A percentile compares a stretch with the other conserved stretches of the same genome.
These are phyloP conservation scores for Bubo bubo DNA, from an alignment of 2,113 vertebrate genomes.

Conservation along the genomic window DNA sequence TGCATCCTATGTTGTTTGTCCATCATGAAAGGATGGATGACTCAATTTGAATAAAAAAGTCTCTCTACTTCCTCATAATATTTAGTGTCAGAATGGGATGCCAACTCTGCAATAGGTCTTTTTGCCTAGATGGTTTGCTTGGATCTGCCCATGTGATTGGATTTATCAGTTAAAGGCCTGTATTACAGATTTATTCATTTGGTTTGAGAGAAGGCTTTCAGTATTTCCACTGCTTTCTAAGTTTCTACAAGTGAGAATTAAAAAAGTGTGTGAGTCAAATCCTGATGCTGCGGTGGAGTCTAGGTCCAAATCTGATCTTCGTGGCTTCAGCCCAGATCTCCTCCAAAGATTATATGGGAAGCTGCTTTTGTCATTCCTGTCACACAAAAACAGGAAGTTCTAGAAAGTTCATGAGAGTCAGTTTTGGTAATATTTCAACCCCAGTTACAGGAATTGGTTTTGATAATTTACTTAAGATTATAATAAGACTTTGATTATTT, in stretches of 20 bases:
- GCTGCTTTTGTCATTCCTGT: neutral
- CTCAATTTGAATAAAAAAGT: neutral
- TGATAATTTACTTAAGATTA: neutral
- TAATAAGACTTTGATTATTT: neutral
- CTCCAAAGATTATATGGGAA: neutral
- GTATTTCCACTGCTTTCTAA: neutral
- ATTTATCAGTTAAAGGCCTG: neutral
- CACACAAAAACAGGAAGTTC: neutral
- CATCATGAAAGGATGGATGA: neutral
- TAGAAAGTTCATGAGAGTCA: neutral
- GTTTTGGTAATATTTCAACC: neutral
- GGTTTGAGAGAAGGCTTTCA: neutral
- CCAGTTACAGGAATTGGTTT: neutral
- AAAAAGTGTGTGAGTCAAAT: neutral
- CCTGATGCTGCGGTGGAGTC: neutral
- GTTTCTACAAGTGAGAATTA: neutral
- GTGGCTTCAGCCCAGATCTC: neutral
- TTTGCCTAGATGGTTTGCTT: neutral
- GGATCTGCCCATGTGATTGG: neutral
- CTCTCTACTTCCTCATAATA: neutral
- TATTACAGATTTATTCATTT: neutral
- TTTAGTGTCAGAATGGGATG: neutral
- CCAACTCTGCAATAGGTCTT: neutral
- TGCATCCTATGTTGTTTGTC: neutral
- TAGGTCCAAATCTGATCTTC: neutral